Conservation (phyloP, 2,797 vertebrate genomes). For the Lophotriccus pileatus region DNA sequence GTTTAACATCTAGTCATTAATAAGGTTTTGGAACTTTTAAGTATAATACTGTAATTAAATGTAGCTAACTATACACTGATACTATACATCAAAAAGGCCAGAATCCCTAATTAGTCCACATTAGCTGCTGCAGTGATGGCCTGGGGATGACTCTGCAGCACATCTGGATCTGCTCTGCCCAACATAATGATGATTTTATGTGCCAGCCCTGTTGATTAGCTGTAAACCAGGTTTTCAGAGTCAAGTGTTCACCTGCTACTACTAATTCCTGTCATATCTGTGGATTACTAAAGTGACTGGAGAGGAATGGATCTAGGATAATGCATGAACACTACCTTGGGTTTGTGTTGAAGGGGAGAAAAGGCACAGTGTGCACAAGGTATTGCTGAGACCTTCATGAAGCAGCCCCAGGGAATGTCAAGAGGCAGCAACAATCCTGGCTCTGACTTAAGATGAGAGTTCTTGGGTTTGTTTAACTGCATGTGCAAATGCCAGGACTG, state of each 20-base stretch:
- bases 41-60: not conserved
- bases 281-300: not conserved
- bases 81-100: not conserved
- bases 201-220: not conserved
- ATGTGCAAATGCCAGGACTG: not conserved
- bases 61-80: not conserved
- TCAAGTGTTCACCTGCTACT: not conserved
- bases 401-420: accelerated
- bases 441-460: not conserved
- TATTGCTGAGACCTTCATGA: not conserved
- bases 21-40: not conserved
- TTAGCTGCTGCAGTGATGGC: not conserved
- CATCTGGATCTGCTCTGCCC: not conserved
- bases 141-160: not conserved
- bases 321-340: not conserved
- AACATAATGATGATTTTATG: not conserved
- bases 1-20: not conserved
- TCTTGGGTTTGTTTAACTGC: not conserved
- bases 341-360: not conserved
- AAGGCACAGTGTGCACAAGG: not conserved
- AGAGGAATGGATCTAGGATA: not conserved
- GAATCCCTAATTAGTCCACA: not conserved
- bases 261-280: not conserved
- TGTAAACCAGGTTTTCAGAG: not conserved
- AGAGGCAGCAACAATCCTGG: not conserved